Percentiles rank a stretch among this genome's conserved stretches.
Conservation (phyloP, 2,888 invertebrate genomes). For the Eilema sororculum region DNA sequence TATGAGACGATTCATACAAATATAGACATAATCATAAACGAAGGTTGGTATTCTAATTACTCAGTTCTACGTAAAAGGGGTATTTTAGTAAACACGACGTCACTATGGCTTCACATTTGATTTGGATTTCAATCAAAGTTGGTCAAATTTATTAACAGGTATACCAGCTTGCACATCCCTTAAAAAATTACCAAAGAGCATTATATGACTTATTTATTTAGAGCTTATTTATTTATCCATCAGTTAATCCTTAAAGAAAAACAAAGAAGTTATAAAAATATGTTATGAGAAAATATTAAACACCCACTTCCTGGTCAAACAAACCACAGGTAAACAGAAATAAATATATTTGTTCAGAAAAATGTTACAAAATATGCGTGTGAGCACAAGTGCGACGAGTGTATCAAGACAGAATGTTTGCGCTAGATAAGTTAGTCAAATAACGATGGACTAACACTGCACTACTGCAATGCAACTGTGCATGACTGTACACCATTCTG, state of each 20-base stretch:
- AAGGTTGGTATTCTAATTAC: no score
- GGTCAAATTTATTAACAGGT: no score
- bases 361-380: conserved; percentile 3
- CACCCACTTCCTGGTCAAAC: neutral
- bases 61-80: no score
- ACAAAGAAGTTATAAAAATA: neutral
- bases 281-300: neutral
- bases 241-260: neutral
- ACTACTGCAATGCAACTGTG: conserved; percentile 6
- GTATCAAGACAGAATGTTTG: conserved; percentile 2
- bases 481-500: neutral
- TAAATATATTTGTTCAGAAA: conserved; percentile 3
- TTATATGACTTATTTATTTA: no score
- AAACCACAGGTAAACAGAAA: neutral
- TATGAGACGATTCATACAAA: neutral
- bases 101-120: no score
- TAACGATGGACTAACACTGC: conserved; percentile 10
- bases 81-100: no score
- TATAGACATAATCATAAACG: no score
- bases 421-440: conserved; percentile 13
- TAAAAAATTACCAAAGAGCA: no score
- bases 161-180: no score
- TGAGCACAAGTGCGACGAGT: conserved; percentile 7
- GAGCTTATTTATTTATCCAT: neutral
- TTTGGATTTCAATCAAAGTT: no score